A percentile compares a stretch with the other conserved stretches of the same genome.
phyloP scores from a whole-genome alignment of 2,888 invertebrate genomes.

The Ferdinandea cuprea region DNA sequence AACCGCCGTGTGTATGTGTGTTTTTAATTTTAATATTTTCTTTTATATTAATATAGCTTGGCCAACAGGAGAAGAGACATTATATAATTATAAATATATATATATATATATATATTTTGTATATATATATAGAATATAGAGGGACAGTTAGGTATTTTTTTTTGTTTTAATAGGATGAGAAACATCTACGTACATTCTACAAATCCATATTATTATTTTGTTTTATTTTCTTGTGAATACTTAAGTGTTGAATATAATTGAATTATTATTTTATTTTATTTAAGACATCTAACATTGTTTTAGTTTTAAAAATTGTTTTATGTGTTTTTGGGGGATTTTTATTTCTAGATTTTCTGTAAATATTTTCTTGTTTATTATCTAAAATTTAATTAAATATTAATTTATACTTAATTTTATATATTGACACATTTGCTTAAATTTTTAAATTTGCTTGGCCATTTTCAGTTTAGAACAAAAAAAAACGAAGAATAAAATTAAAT shows the following conservation, averaged over 20 bases:
- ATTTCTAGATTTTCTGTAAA: constrained; percentile 33
- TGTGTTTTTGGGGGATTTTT: constrained; percentile 18
- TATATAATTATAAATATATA: no score
- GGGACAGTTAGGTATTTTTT: constrained; percentile 46
- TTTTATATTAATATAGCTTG: constrained; percentile 50
- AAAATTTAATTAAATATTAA: constrained; percentile 10
- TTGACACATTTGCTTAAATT: constrained; percentile 67
- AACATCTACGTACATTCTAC: constrained; percentile 70
- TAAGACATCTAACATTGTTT: constrained; percentile 66
- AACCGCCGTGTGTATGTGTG: constrained; percentile 24
- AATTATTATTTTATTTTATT: constrained; percentile 25
- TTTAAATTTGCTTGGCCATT: constrained; percentile 53
- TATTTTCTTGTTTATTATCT: constrained; percentile 42
- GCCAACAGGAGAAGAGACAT: constrained; percentile 69
- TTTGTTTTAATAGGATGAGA: constrained; percentile 56
- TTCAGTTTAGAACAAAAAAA: constrained; percentile 42
- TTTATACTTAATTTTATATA: constrained; percentile 50
- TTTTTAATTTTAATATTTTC: no score
- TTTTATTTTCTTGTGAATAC: constrained; percentile 42
- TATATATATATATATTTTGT: constrained; percentile 1
- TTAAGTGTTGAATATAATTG: constrained; percentile 49
- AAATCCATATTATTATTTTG: constrained; percentile 33
- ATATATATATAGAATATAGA: constrained; percentile 51
- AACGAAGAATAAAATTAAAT: constrained; percentile 20
- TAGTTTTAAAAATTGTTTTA: constrained; percentile 52